Conservation (phyloP, 2,888 invertebrate species). For the Mystacides longicornis region DNA sequence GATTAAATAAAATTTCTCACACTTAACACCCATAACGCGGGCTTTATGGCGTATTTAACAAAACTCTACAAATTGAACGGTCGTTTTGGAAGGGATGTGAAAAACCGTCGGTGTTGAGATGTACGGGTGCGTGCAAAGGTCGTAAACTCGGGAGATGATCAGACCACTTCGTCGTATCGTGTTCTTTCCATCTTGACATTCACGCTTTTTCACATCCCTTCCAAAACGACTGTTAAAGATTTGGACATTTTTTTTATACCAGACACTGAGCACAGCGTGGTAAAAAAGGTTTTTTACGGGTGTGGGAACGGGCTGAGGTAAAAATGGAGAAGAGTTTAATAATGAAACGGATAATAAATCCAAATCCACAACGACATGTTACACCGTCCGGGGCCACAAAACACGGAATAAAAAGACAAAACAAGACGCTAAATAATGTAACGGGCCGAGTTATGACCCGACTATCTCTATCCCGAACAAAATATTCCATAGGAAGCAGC, state of each 20-base stretch:
- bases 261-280: slow-evolving; percentile 1
- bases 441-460: neutral
- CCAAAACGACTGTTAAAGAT: neutral
- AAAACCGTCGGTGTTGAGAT: no score
- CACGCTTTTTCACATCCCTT: neutral
- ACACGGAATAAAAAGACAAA: neutral
- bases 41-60: slow-evolving; percentile 11
- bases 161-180: no score
- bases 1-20: slow-evolving; percentile 17
- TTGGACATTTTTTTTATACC: neutral
- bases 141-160: no score
- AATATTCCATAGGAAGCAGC: neutral
- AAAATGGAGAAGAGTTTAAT: neutral
- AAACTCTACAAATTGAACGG: neutral
- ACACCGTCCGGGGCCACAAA: neutral
- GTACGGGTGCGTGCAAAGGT: no score
- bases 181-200: no score
- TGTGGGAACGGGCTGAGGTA: no score
- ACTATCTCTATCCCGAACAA: neutral
- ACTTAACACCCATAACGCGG: neutral
- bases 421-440: neutral
- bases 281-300: no score
- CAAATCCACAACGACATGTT: neutral
- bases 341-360: neutral
- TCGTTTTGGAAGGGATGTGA: neutral